phyloP scores from a whole-genome alignment of 35 echinoderm and acorn worm species.

The Ophiothrix spiculata region DNA sequence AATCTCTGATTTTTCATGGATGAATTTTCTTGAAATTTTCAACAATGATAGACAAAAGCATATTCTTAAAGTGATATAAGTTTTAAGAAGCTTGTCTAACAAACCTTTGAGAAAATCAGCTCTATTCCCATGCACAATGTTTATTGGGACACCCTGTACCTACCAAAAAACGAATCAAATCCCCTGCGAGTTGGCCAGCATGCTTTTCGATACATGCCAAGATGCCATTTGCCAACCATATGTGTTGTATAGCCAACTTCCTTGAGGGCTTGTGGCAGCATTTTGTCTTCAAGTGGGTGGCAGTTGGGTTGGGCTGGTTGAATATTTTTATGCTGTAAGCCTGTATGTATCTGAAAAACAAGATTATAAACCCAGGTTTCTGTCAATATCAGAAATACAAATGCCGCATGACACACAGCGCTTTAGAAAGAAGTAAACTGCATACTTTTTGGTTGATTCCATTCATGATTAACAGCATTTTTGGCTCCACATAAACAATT shows the following conservation, averaged over 20 bases:
- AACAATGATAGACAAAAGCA: no score
- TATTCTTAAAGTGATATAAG: no score
- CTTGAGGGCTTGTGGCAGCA: slow-evolving; percentile 42
- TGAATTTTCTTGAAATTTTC: no score
- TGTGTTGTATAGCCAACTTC: slow-evolving; percentile 49
- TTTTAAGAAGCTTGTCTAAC: no score
- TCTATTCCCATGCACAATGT: no score
- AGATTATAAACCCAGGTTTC: not conserved
- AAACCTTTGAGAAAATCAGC: no score
- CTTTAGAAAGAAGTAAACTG: not conserved
- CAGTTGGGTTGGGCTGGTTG: slow-evolving; percentile 15
- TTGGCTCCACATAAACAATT: no score
- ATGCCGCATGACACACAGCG: not conserved
- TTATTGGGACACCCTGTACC: no score
- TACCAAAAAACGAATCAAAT: slow-evolving; percentile 68
- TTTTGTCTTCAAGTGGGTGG: slow-evolving; percentile 33
- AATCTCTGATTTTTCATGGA: no score
- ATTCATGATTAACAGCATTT: not conserved
- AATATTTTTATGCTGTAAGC: slow-evolving; percentile 47
- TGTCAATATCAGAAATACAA: not conserved
- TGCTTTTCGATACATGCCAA: slow-evolving; percentile 40
- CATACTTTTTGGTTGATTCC: not conserved
- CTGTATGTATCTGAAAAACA: slow-evolving; percentile 46
- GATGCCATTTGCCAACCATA: slow-evolving; percentile 60
- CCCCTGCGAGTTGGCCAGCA: slow-evolving; percentile 49